Percentiles rank a stretch among this genome's conserved stretches.
These are phyloP conservation scores for Globodera rostochiensis DNA, from an alignment of 1,140 invertebrate species.

Conservation along the genomic window DNA sequence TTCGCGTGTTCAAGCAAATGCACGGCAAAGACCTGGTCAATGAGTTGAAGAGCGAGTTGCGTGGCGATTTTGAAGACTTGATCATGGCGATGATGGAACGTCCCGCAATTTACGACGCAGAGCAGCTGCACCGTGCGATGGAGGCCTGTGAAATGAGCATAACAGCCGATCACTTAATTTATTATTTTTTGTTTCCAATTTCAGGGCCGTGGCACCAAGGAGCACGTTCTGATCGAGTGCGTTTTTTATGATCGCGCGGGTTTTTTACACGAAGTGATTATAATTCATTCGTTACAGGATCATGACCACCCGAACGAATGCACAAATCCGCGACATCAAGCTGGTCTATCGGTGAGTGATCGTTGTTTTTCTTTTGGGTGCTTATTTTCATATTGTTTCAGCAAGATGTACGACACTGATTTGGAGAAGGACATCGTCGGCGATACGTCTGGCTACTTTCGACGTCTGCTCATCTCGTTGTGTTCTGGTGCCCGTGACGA, in stretches of 20 bases:
- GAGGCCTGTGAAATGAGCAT: conserved; percentile 65
- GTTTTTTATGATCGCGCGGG: background rate
- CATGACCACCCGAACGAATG: conserved; percentile 68
- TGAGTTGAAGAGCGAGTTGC: conserved; percentile 85
- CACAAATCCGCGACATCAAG: conserved; percentile 65
- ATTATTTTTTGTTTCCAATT: conserved; percentile 22
- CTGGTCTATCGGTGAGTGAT: background rate
- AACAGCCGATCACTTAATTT: no score
- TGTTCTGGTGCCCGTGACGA: conserved; percentile 65
- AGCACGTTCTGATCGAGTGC: conserved; percentile 66
- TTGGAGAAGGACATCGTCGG: conserved; percentile 85
- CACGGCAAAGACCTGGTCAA: conserved; percentile 90
- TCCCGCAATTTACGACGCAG: conserved; percentile 77
- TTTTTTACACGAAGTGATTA: background rate
- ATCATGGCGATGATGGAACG: conserved; percentile 85
- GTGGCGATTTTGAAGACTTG: conserved; percentile 85
- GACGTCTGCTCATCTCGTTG: conserved; percentile 78
- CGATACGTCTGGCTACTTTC: conserved; percentile 90
- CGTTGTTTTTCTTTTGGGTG: no score
- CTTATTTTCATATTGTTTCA: conserved; percentile 53
- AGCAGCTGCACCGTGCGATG: conserved; percentile 82
- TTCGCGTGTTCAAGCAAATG: conserved; percentile 85
- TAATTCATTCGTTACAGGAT: conserved; percentile 61
- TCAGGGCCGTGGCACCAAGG: conserved; percentile 70
- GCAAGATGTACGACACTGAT: conserved; percentile 78